These are phyloP conservation scores for Saturnia japonica DNA, from an alignment of 2,888 invertebrate genomes.

Conservation along the genomic window DNA sequence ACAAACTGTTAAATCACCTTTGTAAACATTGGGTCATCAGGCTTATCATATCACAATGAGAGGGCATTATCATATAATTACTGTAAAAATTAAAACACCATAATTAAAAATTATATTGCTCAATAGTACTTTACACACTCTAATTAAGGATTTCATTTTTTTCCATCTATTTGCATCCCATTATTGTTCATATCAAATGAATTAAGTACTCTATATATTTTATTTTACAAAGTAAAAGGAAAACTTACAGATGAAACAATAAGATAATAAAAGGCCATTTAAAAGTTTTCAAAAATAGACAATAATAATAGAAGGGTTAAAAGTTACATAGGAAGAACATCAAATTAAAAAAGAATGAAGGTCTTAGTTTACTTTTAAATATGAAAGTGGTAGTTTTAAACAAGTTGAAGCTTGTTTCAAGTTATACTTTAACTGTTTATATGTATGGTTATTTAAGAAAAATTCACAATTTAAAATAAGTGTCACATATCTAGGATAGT, in stretches of 20 bases:
- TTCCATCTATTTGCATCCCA: not conserved
- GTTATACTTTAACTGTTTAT: not conserved
- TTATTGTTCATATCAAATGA: not conserved
- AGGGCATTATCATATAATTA: not conserved
- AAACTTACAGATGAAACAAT: too few species aligned
- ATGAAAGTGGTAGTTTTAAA: too few species aligned
- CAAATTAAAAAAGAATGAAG: too few species aligned
- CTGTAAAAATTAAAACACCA: not conserved
- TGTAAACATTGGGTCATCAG: not conserved
- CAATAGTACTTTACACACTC: not conserved
- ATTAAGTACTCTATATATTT: not conserved
- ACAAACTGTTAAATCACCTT: not conserved
- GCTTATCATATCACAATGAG: not conserved
- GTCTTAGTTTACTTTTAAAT: too few species aligned
- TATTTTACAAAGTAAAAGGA: too few species aligned
- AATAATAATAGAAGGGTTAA: too few species aligned
- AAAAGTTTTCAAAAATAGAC: too few species aligned
- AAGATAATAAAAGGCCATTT: too few species aligned
- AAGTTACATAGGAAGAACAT: too few species aligned
- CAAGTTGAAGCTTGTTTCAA: too few species aligned
- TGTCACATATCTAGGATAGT: not conserved
- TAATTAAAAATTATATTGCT: not conserved
- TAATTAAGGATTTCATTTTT: not conserved
- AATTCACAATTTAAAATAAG: not conserved
- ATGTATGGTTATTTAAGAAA: not conserved